Base-by-base conservation (phyloP, 2,797 vertebrate genomes). In the Lateolabrax maculatus region DNA sequence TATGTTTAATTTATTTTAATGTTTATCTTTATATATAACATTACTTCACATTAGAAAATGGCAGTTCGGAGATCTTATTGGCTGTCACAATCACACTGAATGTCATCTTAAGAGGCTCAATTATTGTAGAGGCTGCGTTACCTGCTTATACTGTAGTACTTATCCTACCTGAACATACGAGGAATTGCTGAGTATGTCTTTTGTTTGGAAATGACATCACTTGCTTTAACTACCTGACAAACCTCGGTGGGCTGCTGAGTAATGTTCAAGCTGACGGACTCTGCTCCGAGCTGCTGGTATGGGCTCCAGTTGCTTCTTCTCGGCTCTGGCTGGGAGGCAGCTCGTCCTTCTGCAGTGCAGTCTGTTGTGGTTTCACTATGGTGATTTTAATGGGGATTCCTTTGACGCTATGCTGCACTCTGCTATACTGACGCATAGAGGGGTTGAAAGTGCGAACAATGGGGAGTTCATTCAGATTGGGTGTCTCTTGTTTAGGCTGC, bases 211-310 rank as follows among this genome's bases (percentile, higher is more conserved):
- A 31, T 19, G 5, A 62, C 21, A 48, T 31, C 8, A 29, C 37
- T n/a, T 23, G 9, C 9, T 61, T 12, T 36, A 52, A 43, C 37
- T 89, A 97, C 96, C 96, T 96, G 92, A 92, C 88, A 23, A 89
- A 96, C 92, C 90, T 34, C 91, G 29, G 37, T 56, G 41, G 90
- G 77, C 29, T 92, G 94, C 81, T 88, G 92, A 84, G 83, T 93
- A 78, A 91, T 89, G 83, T 75, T 89, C 64, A 96, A 79, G 94
- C 95, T 9, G 93, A 89, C 5, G 94, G 88, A 51, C 93, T 95
- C 88, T 95, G 95, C 90, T 97, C 96, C 8, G 97, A 89, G 90
- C 96, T 97, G 44, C 96, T 92, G 27, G 94, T 96, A 67, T 96
- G 51, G 0, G 94, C 95, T 75, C 95, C 94, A 10, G 95, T 91